Base-by-base conservation (phyloP, 2,797 vertebrate genomes). In the Morelia viridis region DNA sequence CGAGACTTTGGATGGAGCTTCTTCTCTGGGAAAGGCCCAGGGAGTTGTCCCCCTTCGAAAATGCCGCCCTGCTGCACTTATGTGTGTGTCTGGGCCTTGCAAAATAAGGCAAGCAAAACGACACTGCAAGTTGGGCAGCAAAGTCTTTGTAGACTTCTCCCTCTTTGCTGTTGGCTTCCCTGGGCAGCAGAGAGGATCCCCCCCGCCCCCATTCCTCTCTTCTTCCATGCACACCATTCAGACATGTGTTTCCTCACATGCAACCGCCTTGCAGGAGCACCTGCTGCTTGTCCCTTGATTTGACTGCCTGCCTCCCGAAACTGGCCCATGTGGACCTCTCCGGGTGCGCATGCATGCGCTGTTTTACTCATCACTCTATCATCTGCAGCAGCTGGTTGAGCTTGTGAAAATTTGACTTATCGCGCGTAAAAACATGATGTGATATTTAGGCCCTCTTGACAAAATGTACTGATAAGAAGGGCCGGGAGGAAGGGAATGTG, bases 341-440 rank as follows among this genome's bases (percentile, higher is more conserved):
- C 17, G 0, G 0, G 0, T n/a, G 13, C 0, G 0, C 1, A 50
- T 6, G 80, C 17, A 85, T 41, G 31, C 9, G 0, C 0, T 0
- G 3, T 26, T 71, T 64, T 9, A 0, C 5, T 13, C 17, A 41
- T 7, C 9, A 22, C 4, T 7, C 90, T 0, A 53, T 90, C 17
- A 0, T 91, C 92, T 86, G 90, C 76, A 0, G 57, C 87, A 15
- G 1, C 93, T 85, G 89, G 61, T 41, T 89, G 0, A n/a, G 50
- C 86, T 90, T 46, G 86, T 95, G 95, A 93, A 92, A 96, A 96
- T 93, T 92, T 90, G 92, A 94, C 92, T 95, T 95, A 92, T 93
- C 65, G 10, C 0, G 22, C 0, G 89, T 83, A 91, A 96, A 95
- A 93, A 2, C 94, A 65, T 0, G 0, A 7, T 0, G 92, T 83